Evolutionary conservation across 2,888 invertebrate genomes (phyloP), one percentile per base, ranked within the genome.

Genomic region (Lucinisca nassula): DNA sequence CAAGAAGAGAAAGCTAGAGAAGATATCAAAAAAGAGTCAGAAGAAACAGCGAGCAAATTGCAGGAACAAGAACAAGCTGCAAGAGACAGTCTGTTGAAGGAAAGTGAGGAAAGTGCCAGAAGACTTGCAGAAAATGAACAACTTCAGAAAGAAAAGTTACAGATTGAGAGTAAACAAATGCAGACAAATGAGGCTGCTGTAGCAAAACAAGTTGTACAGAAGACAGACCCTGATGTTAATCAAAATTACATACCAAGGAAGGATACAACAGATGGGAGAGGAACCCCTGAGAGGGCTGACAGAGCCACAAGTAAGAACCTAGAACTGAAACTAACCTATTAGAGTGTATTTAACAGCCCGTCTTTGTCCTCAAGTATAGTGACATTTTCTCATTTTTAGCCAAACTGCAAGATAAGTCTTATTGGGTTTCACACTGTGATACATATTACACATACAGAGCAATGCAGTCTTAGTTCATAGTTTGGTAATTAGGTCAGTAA

Each of bases 1-100:
- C 87, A 91, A 49, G 90, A 91, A 76, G 77, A 87, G 72, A 83
- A 82, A 45, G 87, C 84, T 14, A 89, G 85, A 58, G 84, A 89
- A 80, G 86, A 83, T 10, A 76, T 91, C 58, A 85, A 89, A 51
- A 80, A 89, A 38, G 79, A 90, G 67, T 87, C 90, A 77, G 83
- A 88, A 58, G 77, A 85, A 70, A 81, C 85, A 30, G 79, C 90
- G 35, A 85, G 83, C 72, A 30, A 89, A 79, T 79, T 85, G 51
- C 80, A 82, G 55, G 79, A 86, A 75, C 80, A 85, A 80, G 82
- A 90, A 76, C 80, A 75, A 35, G 38, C 79, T 75, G 84, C 89
- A 37, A 84, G 84, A 75, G 78, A 86, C 45, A 73, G 49, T 37
- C 45, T 90, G 30, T 51, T 87, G 40, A 87, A 87, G 40, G 87